phyloP scores from a whole-genome alignment of 2,888 invertebrate species.

The Cryptophagus acutangulus region DNA sequence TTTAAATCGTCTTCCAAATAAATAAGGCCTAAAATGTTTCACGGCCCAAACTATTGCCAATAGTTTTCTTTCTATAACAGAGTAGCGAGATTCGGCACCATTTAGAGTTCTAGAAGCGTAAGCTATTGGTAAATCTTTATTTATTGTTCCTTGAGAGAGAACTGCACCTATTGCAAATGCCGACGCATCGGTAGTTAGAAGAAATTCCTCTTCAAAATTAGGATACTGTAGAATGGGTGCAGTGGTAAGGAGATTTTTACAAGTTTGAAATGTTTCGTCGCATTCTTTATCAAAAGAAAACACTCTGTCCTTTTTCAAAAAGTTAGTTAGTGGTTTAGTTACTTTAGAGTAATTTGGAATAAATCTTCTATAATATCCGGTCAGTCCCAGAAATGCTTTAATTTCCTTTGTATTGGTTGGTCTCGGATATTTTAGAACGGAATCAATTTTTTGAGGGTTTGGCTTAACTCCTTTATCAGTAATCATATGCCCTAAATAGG shows the following conservation, averaged over 20 bases:
- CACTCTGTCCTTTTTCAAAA: slow-evolving; percentile 16
- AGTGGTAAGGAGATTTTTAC: slow-evolving; percentile 14
- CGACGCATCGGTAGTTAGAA: slow-evolving; percentile 26
- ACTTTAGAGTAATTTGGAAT: slow-evolving; percentile 13
- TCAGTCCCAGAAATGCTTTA: slow-evolving; percentile 10
- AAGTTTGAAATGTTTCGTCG: slow-evolving; percentile 12
- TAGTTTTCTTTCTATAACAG: slow-evolving; percentile 28
- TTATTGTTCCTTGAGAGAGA: slow-evolving; percentile 19
- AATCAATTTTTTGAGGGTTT: slow-evolving; percentile 8
- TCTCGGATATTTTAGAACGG: slow-evolving; percentile 9
- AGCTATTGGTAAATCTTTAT: slow-evolving; percentile 23
- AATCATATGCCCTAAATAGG: slow-evolving; percentile 15
- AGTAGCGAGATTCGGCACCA: slow-evolving; percentile 19
- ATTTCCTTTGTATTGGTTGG: slow-evolving; percentile 12
- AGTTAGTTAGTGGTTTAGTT: slow-evolving; percentile 18
- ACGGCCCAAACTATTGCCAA: slow-evolving; percentile 24
- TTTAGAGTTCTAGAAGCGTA: slow-evolving; percentile 25
- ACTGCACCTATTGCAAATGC: slow-evolving; percentile 26
- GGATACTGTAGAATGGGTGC: slow-evolving; percentile 21
- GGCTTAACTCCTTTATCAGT: slow-evolving; percentile 11
- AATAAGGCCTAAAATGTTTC: slow-evolving; percentile 18
- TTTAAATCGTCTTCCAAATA: slow-evolving; percentile 27
- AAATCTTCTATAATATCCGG: slow-evolving; percentile 16
- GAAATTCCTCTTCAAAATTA: slow-evolving; percentile 23
- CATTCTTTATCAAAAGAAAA: slow-evolving; percentile 6